Evolutionary conservation across 1,140 invertebrate species (phyloP).

Genomic region (Scaptodrosophila lebanonensis): DNA sequence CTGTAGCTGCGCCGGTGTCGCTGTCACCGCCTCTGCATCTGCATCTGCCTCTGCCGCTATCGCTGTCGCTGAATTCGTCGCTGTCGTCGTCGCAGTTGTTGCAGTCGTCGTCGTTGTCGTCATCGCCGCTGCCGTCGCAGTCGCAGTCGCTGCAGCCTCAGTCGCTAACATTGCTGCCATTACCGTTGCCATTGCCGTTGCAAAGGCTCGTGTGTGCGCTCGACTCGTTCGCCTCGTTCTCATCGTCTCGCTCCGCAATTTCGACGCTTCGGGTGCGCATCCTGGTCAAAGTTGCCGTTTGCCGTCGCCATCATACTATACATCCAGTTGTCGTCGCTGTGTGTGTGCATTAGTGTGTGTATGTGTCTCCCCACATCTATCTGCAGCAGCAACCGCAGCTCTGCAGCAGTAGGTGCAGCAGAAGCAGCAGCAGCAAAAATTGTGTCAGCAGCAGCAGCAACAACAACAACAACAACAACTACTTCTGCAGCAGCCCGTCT

Average conservation of each 20-base stretch:
- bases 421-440: conserved; percentile 59
- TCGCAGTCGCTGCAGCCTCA: too few species aligned
- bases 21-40: conserved; percentile 40
- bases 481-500: conserved; percentile 45
- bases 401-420: conserved; percentile 63
- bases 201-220: too few species aligned
- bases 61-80: conserved; percentile 22
- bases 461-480: conserved; percentile 21
- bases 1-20: conserved; percentile 31
- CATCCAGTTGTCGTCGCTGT: conserved; percentile 15
- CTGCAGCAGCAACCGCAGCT: conserved; percentile 41
- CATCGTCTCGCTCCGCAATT: too few species aligned
- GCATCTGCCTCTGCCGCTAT: conserved; percentile 16
- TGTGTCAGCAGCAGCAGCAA: conserved; percentile 53
- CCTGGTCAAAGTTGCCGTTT: conserved; percentile 9
- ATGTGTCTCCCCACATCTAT: conserved; percentile 34
- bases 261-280: conserved; percentile 35
- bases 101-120: too few species aligned
- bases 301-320: too few species aligned
- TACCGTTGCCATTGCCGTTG: too few species aligned
- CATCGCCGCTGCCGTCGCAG: too few species aligned
- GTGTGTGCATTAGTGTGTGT: conserved; percentile 28
- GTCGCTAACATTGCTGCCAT: too few species aligned
- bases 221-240: too few species aligned
- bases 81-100: conserved; percentile 36